Conservation (phyloP, 2,113 vertebrate genomes). For the Rhadina sibilatrix region DNA sequence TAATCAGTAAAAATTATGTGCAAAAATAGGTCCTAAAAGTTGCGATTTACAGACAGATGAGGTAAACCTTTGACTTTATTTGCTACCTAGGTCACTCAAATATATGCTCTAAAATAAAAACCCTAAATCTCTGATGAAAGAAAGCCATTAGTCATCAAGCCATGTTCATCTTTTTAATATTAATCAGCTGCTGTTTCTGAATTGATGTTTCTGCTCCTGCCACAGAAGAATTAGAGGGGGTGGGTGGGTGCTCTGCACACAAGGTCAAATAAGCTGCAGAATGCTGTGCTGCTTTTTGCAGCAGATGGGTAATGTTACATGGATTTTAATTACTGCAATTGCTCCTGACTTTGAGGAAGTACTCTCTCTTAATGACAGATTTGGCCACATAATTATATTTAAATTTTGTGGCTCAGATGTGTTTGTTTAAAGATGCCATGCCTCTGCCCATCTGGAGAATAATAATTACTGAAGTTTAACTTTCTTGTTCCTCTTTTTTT, state of each 20-base stretch:
- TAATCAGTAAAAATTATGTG: background rate
- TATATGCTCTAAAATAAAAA: background rate
- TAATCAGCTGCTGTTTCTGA: background rate
- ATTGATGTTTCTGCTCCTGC: background rate
- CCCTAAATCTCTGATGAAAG: background rate
- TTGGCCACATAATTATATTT: background rate
- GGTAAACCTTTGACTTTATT: background rate
- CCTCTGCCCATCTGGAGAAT: background rate
- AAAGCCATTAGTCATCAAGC: background rate
- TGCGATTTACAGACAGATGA: background rate
- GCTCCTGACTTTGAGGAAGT: slow-evolving; percentile 23
- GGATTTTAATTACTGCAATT: slow-evolving; percentile 36
- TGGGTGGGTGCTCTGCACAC: background rate
- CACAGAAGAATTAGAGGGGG: background rate
- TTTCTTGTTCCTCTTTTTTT: background rate
- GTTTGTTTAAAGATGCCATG: background rate
- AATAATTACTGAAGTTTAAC: background rate
- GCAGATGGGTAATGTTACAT: slow-evolving; percentile 34
- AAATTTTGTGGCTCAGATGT: background rate
- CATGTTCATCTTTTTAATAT: background rate
- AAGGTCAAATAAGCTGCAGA: slow-evolving; percentile 30
- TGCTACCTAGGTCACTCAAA: background rate
- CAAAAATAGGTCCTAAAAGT: background rate
- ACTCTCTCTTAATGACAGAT: background rate
- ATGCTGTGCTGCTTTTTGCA: background rate